phyloP scores from a whole-genome alignment of 1,140 invertebrate genomes.

The Pseudomyrmex flavicornis region DNA sequence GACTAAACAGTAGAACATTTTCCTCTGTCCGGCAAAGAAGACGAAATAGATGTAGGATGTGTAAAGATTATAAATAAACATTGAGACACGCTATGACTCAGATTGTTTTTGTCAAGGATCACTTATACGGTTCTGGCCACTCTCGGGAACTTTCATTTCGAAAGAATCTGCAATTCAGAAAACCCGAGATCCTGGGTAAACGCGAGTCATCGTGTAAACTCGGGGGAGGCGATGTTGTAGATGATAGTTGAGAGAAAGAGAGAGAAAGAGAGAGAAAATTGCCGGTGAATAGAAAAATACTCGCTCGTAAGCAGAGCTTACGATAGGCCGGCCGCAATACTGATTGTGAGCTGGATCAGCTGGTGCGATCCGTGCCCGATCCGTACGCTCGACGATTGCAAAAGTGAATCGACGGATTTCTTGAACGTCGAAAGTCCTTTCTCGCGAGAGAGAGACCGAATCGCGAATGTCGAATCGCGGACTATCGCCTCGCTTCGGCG shows the following conservation, averaged over 20 bases:
- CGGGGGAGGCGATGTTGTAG: neutral
- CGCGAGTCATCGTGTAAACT: constrained; percentile 1
- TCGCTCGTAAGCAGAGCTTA: neutral
- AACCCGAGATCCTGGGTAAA: constrained; percentile 18
- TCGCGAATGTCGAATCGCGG: constrained; percentile 17
- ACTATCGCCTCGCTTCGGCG: constrained; percentile 60
- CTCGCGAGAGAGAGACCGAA: constrained; percentile 48
- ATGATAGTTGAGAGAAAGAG: neutral
- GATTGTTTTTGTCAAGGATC: neutral
- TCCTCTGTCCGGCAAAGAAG: too few relatives aligned
- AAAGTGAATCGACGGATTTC: constrained; percentile 75
- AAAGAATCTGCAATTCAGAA: constrained; percentile 35
- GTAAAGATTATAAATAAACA: constrained; percentile 35
- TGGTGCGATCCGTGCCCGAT: constrained; percentile 47
- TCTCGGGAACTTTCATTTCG: constrained; percentile 41
- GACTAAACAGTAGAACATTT: too few relatives aligned
- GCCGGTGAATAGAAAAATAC: constrained; percentile 47
- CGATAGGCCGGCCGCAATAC: neutral
- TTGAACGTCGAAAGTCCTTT: constrained; percentile 72
- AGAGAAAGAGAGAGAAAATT: neutral
- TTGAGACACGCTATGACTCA: neutral
- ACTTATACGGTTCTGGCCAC: neutral
- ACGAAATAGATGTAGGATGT: neutral
- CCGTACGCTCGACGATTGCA: constrained; percentile 68
- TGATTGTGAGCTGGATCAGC: constrained; percentile 49